Evolutionary conservation across 2,797 vertebrate species (phyloP).

Genomic region (Chaenodraco wilsoni): DNA sequence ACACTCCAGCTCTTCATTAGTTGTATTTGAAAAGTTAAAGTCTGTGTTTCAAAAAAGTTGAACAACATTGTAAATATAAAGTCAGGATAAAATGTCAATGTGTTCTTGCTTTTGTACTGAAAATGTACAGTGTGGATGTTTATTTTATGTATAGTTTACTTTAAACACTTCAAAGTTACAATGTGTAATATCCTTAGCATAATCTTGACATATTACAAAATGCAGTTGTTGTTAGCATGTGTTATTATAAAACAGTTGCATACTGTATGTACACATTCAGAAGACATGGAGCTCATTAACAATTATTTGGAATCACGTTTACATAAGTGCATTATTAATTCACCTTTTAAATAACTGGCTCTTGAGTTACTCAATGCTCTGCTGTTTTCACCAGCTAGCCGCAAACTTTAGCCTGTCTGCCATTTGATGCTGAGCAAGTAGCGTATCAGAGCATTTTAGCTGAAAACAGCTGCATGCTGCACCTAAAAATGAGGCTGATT

Average conservation of each 20-base stretch:
- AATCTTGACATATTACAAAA: not conserved
- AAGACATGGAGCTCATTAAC: not conserved
- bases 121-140: not conserved
- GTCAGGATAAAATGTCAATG: not conserved
- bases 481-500: not conserved
- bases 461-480: constrained; percentile 4
- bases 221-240: not conserved
- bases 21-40: not conserved
- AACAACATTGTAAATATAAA: not conserved
- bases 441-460: not conserved
- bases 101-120: not conserved
- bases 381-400: not conserved
- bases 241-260: too few species aligned
- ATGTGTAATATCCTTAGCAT: not conserved
- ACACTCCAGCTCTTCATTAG: not conserved
- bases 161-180: not conserved
- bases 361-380: not conserved
- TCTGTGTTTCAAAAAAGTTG: not conserved
- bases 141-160: not conserved
- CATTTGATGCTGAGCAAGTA: not conserved
- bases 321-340: not conserved
- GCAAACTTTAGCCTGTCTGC: not conserved
- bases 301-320: not conserved
- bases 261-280: not conserved
- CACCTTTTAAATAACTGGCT: not conserved